phyloP scores from a whole-genome alignment of 2,888 invertebrate species.

The Desoria tigrina region DNA sequence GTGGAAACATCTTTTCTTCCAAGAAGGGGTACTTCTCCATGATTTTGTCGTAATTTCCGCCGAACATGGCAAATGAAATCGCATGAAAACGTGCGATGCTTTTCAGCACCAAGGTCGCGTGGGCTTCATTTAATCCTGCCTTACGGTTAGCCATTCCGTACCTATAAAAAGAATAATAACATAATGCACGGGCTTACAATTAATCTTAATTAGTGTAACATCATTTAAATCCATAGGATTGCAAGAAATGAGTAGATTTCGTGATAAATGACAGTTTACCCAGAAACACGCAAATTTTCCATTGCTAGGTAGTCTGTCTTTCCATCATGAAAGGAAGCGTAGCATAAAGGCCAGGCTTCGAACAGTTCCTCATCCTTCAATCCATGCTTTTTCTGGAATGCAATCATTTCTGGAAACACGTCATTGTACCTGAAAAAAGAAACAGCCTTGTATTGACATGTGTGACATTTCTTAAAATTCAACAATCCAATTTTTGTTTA shows the following conservation, averaged over 20 bases:
- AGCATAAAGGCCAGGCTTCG: constrained; percentile 30
- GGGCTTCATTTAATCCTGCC: constrained; percentile 44
- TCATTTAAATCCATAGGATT: neutral
- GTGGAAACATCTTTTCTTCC: constrained; percentile 36
- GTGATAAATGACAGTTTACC: too few species aligned
- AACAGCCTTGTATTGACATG: too few species aligned
- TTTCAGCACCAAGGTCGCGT: constrained; percentile 32
- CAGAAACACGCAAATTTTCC: constrained; percentile 27
- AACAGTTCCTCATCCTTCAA: constrained; percentile 22
- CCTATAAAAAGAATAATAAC: constrained; percentile 14
- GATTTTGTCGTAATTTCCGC: constrained; percentile 44
- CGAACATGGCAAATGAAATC: constrained; percentile 46
- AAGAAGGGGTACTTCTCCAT: constrained; percentile 44
- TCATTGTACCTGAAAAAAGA: too few species aligned
- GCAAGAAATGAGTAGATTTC: too few species aligned
- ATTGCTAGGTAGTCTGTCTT: constrained; percentile 35
- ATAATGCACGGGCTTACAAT: neutral
- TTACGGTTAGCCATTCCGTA: constrained; percentile 46
- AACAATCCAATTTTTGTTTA: neutral
- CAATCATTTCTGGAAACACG: constrained; percentile 24
- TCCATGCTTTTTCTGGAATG: constrained; percentile 28
- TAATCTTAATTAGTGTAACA: too few species aligned
- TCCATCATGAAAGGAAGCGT: constrained; percentile 26
- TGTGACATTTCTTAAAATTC: neutral
- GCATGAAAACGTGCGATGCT: constrained; percentile 48